Evolutionary conservation across 2,888 invertebrate species (phyloP).

Genomic region (Tenthredo notha): DNA sequence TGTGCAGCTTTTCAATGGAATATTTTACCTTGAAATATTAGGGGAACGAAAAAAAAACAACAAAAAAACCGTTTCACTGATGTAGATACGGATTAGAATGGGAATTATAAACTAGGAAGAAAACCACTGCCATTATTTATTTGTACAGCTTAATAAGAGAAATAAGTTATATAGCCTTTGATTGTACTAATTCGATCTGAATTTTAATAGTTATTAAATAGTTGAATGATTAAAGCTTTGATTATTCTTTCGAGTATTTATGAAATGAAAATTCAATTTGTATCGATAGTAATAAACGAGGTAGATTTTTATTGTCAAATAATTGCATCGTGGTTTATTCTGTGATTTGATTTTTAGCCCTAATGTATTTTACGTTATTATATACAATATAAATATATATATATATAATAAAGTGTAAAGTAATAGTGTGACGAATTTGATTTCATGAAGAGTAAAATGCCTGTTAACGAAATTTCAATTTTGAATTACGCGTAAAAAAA

Average conservation of each 20-base stretch:
- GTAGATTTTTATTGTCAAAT: neutral
- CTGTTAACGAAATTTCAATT: neutral
- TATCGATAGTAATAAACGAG: neutral
- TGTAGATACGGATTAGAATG: conserved; percentile 1
- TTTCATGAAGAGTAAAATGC: neutral
- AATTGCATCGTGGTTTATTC: neutral
- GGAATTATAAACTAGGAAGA: conserved; percentile 34
- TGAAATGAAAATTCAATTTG: neutral
- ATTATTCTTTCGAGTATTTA: neutral
- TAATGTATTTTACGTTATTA: conserved; percentile 2
- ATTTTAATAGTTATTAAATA: neutral
- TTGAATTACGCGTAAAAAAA: neutral
- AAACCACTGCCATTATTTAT: conserved; percentile 46
- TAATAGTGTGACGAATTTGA: conserved; percentile 24
- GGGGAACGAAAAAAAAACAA: neutral
- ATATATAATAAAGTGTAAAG: conserved; percentile 18
- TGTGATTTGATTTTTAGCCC: neutral
- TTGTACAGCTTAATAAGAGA: conserved; percentile 36
- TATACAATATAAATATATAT: conserved; percentile 1
- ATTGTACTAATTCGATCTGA: neutral
- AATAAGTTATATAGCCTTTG: neutral
- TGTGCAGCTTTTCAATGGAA: conserved; percentile 14
- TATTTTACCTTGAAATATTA: neutral
- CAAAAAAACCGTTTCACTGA: neutral
- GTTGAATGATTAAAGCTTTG: neutral